These are phyloP conservation scores for Pterostichus madidus DNA, from an alignment of 2,888 invertebrate genomes.

Conservation along the genomic window DNA sequence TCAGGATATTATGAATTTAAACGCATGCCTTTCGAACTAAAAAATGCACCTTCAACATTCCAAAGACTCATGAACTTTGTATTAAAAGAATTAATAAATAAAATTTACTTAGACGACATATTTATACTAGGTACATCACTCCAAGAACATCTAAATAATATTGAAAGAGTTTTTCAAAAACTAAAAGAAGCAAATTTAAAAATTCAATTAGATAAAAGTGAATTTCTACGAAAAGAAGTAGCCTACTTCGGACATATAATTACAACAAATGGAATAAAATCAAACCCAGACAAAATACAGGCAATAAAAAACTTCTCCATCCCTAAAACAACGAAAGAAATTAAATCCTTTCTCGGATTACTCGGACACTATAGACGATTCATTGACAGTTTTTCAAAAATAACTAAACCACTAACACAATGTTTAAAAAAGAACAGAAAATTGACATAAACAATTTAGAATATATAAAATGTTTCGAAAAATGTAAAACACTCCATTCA, in stretches of 20 bases:
- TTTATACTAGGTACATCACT: conserved; percentile 67
- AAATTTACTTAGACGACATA: conserved; percentile 71
- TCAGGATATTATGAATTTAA: conserved; percentile 69
- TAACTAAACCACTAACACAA: too few species aligned
- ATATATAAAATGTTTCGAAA: conserved; percentile 63
- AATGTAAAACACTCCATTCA: conserved; percentile 67
- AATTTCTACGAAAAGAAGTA: conserved; percentile 70
- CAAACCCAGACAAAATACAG: too few species aligned
- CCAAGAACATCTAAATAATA: neutral
- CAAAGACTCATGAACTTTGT: conserved; percentile 69
- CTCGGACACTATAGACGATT: too few species aligned
- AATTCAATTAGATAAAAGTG: conserved; percentile 69
- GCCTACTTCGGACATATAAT: conserved; percentile 72
- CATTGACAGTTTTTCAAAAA: too few species aligned
- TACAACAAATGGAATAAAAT: too few species aligned
- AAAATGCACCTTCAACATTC: conserved; percentile 69
- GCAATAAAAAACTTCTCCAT: too few species aligned
- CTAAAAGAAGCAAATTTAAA: conserved; percentile 68
- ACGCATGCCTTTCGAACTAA: conserved; percentile 69
- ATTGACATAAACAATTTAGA: too few species aligned
- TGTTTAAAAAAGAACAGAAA: too few species aligned
- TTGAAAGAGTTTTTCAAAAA: conserved; percentile 68
- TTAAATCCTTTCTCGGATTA: too few species aligned
- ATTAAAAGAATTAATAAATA: conserved; percentile 66
- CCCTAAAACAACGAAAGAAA: too few species aligned